Evolutionary conservation across 2,113 vertebrate species (phyloP).

Genomic region (Sorex araneus): DNA sequence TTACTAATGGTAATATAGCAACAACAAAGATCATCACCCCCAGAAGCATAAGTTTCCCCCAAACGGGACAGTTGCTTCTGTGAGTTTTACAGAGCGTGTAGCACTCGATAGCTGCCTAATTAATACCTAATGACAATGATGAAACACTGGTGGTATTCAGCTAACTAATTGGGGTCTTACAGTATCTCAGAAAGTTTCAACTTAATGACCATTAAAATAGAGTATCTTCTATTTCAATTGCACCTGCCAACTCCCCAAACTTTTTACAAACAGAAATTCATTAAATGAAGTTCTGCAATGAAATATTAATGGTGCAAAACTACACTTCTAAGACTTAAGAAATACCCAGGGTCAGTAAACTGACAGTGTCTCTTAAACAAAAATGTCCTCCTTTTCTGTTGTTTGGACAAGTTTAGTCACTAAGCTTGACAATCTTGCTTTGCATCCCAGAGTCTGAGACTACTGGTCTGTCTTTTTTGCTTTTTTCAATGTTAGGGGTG

Average conservation of each 20-base stretch:
- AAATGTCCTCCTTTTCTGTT: conserved; percentile 27
- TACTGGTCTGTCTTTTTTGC: not conserved
- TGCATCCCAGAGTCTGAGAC: not conserved
- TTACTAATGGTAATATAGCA: conserved; percentile 48
- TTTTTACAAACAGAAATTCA: conserved; percentile 75
- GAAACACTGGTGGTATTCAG: conserved; percentile 69
- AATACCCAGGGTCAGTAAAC: conserved; percentile 34
- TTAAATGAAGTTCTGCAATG: conserved; percentile 74
- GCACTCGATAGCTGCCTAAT: conserved; percentile 72
- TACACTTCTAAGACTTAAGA: conserved; percentile 58
- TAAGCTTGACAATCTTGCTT: not conserved
- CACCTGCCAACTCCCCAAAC: conserved; percentile 78
- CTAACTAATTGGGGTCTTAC: conserved; percentile 72
- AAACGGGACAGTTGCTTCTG: conserved; percentile 45
- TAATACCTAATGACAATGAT: conserved; percentile 79
- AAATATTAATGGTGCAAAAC: conserved; percentile 66
- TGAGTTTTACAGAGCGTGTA: conserved; percentile 62
- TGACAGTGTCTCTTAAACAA: conserved; percentile 1
- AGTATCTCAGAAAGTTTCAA: conserved; percentile 76
- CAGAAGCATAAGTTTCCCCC: conserved; percentile 41
- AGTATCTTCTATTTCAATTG: conserved; percentile 71
- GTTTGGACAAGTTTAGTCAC: not conserved
- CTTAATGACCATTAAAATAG: conserved; percentile 75
- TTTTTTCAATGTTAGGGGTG: not conserved
- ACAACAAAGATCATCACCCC: conserved; percentile 60